These are phyloP conservation scores for Scleropages formosus DNA, from an alignment of 2,797 vertebrate species.

Conservation along the genomic window DNA sequence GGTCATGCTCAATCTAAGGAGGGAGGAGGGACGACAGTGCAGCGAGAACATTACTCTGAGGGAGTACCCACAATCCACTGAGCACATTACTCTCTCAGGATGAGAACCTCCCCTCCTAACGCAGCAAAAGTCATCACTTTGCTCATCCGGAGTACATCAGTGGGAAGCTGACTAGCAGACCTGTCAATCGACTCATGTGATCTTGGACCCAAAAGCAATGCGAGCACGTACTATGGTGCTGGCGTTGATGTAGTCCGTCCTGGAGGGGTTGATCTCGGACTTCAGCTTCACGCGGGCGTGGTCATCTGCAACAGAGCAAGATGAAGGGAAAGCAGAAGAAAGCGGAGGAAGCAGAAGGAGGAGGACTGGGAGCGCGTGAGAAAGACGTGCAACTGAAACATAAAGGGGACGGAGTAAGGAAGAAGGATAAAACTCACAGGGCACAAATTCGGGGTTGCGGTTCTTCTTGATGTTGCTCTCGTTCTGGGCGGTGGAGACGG, in stretches of 20 bases:
- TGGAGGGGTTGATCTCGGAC: slow-evolving; percentile 78
- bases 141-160: too few relatives aligned
- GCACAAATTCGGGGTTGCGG: slow-evolving; percentile 81
- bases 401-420: neutral
- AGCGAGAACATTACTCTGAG: neutral
- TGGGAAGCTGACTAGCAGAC: neutral
- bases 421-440: slow-evolving; percentile 75
- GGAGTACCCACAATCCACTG: neutral
- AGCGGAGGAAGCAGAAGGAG: neutral
- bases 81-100: neutral
- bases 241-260: slow-evolving; percentile 84
- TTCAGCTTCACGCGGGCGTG: slow-evolving; percentile 91
- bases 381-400: too few relatives aligned
- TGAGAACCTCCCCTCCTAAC: neutral
- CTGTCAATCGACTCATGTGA: neutral
- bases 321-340: neutral
- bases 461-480: slow-evolving; percentile 86
- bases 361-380: too few relatives aligned
- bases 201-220: neutral
- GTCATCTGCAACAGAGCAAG: slow-evolving; percentile 74
- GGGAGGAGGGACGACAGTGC: neutral
- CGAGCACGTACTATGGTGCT: slow-evolving; percentile 11
- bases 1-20: slow-evolving; percentile 90
- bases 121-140: too few relatives aligned
- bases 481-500: slow-evolving; percentile 71